phyloP scores from a whole-genome alignment of 2,888 invertebrate species.

The Orthonevra nobilis region DNA sequence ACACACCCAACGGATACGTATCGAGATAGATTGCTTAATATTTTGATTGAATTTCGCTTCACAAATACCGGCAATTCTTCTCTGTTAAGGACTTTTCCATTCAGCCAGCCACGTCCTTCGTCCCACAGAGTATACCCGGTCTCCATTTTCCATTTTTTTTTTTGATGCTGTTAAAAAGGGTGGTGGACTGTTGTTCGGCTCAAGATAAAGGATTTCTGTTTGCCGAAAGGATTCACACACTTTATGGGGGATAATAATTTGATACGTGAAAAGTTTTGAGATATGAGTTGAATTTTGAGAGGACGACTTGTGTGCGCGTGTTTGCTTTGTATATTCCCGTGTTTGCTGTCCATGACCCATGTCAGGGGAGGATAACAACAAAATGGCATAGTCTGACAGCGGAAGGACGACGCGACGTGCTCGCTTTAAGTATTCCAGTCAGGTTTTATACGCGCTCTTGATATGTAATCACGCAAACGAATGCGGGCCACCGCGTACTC shows the following conservation, averaged over 20 bases:
- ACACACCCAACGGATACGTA: slow-evolving; percentile 1
- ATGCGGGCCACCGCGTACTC: slow-evolving; percentile 32
- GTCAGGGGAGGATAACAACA: slow-evolving; percentile 15
- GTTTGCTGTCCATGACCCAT: slow-evolving; percentile 37
- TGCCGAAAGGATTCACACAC: slow-evolving; percentile 47
- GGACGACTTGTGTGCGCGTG: not conserved
- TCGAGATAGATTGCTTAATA: slow-evolving; percentile 52
- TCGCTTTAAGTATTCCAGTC: slow-evolving; percentile 33
- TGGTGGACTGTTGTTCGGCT: not conserved
- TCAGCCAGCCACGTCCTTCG: slow-evolving; percentile 6
- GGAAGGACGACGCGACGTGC: slow-evolving; percentile 5
- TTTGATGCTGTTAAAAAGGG: too few species aligned
- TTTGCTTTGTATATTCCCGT: slow-evolving; percentile 2
- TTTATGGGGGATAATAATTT: slow-evolving; percentile 45
- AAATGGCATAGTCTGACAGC: not conserved
- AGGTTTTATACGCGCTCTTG: slow-evolving; percentile 41
- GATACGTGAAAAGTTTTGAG: slow-evolving; percentile 57
- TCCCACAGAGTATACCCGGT: too few species aligned
- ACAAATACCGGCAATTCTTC: slow-evolving; percentile 43
- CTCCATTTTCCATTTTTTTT: not conserved
- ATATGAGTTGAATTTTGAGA: not conserved
- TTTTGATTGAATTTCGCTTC: slow-evolving; percentile 67
- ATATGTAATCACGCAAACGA: slow-evolving; percentile 46
- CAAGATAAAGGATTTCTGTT: slow-evolving; percentile 40
- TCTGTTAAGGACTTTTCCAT: slow-evolving; percentile 32